Evolutionary conservation across 2,888 invertebrate species (phyloP), one percentile per base, ranked within the genome.

Genomic region (Nomada fucata): DNA sequence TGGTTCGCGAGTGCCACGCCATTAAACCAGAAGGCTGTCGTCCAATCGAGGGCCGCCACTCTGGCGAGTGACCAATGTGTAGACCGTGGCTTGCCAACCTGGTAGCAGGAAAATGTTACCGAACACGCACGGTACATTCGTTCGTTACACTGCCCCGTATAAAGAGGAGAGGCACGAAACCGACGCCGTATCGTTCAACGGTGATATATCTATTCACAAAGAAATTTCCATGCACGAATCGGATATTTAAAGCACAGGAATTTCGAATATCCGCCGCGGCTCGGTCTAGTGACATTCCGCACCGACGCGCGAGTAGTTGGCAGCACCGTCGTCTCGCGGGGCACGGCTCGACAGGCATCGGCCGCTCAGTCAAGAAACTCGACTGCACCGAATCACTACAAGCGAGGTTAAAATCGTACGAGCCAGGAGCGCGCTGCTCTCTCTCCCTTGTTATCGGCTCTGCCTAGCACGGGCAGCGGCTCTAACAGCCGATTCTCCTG

Each of bases 321-420:
- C 84, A 86, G 82, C 77, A 67, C 79, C 90, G 91, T 1, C 13
- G 70, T 44, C 89, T 89, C 83, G 86, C 88, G 91, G 92, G 92
- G 92, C 91, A 91, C 90, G 92, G 91, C 91, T 92, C 91, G 76
- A 69, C 83, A 79, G 75, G 85, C 82, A 76, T 86, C 86, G 82
- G 88, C 83, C 88, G 90, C 89, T 93, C 92, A 93, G 93, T 93
- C 91, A 87, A 88, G 86, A 91, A 92, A 92, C 91, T 92, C 90
- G 89, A 83, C 90, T 93, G 93, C 93, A 93, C 88, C 93, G 91
- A 91, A 89, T 83, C 90, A 89, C 89, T 91, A 90, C 92, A 59
- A 70, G 53, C 68, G 74, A 77, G 79, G 76, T 80, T 70, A 77
- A 77, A 69, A 70, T 76, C 69, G 68, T 68, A 82, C 60, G 82